These are phyloP conservation scores for Bovichtus diacanthus DNA, from an alignment of 2,797 vertebrate species.

Conservation along the genomic window DNA sequence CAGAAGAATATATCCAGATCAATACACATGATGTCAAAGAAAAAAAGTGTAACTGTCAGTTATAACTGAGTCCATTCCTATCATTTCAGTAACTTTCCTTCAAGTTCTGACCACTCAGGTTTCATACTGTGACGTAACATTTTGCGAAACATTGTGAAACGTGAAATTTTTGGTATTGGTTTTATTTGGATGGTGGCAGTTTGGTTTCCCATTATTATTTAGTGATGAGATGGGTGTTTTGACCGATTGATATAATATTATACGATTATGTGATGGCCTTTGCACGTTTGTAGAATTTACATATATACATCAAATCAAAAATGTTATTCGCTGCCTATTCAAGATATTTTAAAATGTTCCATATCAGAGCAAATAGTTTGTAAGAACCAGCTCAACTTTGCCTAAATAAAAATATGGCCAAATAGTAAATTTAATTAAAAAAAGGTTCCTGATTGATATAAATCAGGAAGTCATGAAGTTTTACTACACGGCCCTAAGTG, in stretches of 20 bases:
- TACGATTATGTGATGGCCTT: background rate
- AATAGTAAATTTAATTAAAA: background rate
- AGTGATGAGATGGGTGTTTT: background rate
- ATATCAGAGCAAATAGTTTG: background rate
- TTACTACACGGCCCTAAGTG: background rate
- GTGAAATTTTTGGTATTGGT: background rate
- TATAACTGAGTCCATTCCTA: too few species aligned
- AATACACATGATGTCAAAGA: too few species aligned
- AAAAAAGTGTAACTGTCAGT: too few species aligned
- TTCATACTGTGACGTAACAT: background rate
- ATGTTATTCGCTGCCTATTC: background rate
- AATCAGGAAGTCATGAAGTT: background rate
- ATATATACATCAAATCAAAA: background rate
- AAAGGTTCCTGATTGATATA: background rate
- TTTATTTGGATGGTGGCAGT: background rate
- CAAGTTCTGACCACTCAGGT: background rate
- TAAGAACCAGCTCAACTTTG: too few species aligned
- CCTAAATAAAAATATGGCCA: background rate
- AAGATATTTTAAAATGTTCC: background rate
- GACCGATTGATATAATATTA: background rate
- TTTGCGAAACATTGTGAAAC: background rate
- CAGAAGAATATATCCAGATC: background rate
- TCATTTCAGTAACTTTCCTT: background rate
- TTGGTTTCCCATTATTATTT: background rate
- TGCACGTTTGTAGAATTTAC: background rate